These are phyloP conservation scores for Laothoe populi DNA, from an alignment of 2,888 invertebrate species.

Conservation along the genomic window DNA sequence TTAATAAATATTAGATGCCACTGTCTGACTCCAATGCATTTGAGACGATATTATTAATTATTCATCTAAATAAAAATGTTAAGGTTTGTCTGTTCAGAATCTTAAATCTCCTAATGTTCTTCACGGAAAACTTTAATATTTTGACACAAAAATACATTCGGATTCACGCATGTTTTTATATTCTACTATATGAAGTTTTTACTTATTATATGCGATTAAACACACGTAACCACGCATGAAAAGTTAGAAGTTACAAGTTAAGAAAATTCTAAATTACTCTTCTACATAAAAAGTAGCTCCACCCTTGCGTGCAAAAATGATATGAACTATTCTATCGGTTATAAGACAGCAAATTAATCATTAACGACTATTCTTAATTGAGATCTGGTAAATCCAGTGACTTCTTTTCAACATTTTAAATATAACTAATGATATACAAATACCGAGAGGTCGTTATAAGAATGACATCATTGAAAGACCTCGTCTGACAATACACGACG, in stretches of 20 bases:
- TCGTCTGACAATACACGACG: conserved; percentile 68
- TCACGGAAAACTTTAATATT: too few relatives aligned
- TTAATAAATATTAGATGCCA: conserved; percentile 22
- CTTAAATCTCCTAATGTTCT: too few relatives aligned
- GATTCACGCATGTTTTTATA: too few relatives aligned
- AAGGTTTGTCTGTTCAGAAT: too few relatives aligned
- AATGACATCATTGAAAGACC: conserved; percentile 72
- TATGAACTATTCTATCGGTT: neutral
- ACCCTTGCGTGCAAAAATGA: neutral
- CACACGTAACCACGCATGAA: too few relatives aligned
- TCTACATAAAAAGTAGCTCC: neutral
- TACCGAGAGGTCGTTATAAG: conserved; percentile 57
- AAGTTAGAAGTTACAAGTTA: too few relatives aligned
- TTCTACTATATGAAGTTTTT: too few relatives aligned
- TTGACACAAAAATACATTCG: too few relatives aligned
- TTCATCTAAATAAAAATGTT: too few relatives aligned
- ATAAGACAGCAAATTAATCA: neutral
- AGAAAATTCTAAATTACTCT: too few relatives aligned
- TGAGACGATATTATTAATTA: neutral
- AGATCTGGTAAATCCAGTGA: neutral
- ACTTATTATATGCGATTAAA: too few relatives aligned
- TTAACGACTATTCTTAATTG: neutral
- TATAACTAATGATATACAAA: conserved; percentile 51
- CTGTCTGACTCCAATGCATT: neutral
- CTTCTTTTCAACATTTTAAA: neutral